phyloP scores from a whole-genome alignment of 2,888 invertebrate species.

The Erpobdella octoculata region DNA sequence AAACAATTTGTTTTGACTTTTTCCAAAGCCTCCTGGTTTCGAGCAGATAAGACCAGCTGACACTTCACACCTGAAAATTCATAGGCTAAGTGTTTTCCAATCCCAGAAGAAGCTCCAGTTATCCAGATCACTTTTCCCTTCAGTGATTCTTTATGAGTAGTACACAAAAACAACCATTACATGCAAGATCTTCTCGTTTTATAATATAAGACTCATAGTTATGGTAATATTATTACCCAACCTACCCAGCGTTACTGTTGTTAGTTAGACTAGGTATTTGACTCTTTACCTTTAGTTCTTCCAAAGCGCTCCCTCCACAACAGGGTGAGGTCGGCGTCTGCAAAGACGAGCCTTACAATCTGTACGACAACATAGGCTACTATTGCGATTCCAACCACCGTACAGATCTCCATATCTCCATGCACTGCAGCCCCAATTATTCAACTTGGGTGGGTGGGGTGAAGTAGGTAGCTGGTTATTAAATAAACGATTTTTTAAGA shows the following conservation, averaged over 20 bases:
- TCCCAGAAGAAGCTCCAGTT: constrained; percentile 75
- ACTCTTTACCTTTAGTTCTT: not conserved
- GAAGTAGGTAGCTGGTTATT: too few relatives aligned
- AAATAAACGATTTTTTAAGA: too few relatives aligned
- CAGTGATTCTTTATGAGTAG: constrained; percentile 53
- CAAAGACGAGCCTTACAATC: too few relatives aligned
- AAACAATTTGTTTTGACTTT: constrained; percentile 63
- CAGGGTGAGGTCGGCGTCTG: constrained; percentile 44
- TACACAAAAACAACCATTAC: not conserved
- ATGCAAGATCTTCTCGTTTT: not conserved
- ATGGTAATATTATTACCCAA: too few relatives aligned
- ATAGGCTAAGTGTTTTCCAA: constrained; percentile 68
- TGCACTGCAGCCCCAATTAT: too few relatives aligned
- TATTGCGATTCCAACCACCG: too few relatives aligned
- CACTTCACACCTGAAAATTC: constrained; percentile 61
- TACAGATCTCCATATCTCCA: too few relatives aligned
- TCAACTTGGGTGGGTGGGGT: too few relatives aligned
- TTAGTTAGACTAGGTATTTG: too few relatives aligned
- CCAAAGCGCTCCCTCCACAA: constrained; percentile 43
- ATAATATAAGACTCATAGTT: too few relatives aligned
- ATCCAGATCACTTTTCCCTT: constrained; percentile 71
- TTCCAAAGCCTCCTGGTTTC: constrained; percentile 61
- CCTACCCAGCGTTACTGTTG: too few relatives aligned
- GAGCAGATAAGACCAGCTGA: constrained; percentile 63
- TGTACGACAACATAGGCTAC: too few relatives aligned